Percentiles rank a stretch among this genome's conserved stretches.
Conservation (phyloP, 2,888 invertebrate genomes). For the Prosapia bicincta region DNA sequence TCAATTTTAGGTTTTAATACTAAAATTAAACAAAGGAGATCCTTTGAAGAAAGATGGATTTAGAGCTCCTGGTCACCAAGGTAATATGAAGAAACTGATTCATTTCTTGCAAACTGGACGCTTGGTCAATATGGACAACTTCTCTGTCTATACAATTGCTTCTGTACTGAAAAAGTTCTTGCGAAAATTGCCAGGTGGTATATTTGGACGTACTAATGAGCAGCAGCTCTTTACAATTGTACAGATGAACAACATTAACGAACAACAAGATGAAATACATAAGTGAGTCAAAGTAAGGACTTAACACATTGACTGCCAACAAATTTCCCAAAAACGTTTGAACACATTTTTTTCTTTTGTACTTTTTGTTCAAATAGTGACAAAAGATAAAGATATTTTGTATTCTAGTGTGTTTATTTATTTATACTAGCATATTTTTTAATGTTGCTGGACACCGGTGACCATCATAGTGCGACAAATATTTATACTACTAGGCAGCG, state of each 20-base stretch:
- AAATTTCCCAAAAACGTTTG: too few species aligned
- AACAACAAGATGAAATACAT: conserved; percentile 89
- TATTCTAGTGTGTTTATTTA: too few species aligned
- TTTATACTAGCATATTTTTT: too few species aligned
- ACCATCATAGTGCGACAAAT: too few species aligned
- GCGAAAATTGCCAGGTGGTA: conserved; percentile 93
- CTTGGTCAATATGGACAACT: conserved; percentile 89
- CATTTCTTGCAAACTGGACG: conserved; percentile 88
- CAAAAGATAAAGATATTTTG: too few species aligned
- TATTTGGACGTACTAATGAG: conserved; percentile 91
- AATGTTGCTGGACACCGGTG: too few species aligned
- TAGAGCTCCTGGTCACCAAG: conserved; percentile 92
- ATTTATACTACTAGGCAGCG: too few species aligned
- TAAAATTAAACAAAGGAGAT: conserved; percentile 93
- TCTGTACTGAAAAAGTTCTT: conserved; percentile 98
- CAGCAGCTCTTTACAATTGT: conserved; percentile 85
- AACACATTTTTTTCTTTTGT: too few species aligned
- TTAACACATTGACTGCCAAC: too few species aligned
- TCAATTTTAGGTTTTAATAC: conserved; percentile 75
- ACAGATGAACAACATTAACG: conserved; percentile 72
- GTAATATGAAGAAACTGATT: conserved; percentile 89
- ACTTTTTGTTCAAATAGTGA: too few species aligned
- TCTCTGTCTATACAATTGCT: conserved; percentile 96
- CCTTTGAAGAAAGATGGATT: conserved; percentile 91
- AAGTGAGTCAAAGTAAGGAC: too few species aligned